Conservation (phyloP, 2,113 vertebrate species). For the Oceanodroma tethys region DNA sequence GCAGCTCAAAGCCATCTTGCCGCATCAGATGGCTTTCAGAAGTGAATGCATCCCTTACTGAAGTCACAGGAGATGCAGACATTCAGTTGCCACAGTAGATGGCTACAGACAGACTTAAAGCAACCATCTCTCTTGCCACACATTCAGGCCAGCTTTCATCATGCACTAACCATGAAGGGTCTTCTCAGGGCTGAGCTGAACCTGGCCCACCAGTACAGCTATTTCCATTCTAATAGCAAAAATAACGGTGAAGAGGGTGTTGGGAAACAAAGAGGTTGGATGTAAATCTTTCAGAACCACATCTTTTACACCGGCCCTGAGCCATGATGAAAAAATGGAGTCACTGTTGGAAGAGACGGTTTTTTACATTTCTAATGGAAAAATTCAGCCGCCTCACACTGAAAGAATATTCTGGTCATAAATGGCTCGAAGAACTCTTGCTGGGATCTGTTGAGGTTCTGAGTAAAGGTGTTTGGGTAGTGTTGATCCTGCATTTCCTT, state of each 20-base stretch:
- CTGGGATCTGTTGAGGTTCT: neutral
- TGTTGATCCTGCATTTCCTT: neutral
- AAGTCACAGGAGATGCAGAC: neutral
- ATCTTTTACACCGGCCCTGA: neutral
- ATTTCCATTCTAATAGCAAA: neutral
- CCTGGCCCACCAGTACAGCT: neutral
- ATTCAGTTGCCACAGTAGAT: neutral
- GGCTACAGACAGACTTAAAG: neutral
- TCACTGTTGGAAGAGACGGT: neutral
- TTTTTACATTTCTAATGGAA: neutral
- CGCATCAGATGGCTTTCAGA: neutral
- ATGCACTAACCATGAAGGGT: neutral
- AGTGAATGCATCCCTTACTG: neutral
- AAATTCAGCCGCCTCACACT: neutral
- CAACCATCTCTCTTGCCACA: neutral
- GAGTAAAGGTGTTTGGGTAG: neutral
- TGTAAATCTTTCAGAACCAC: neutral
- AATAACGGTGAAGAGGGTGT: neutral
- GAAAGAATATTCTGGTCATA: neutral
- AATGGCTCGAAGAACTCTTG: neutral
- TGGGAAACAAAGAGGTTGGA: neutral
- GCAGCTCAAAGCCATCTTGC: neutral
- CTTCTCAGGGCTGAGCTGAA: neutral
- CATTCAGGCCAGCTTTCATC: neutral
- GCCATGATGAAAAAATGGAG: neutral